These are phyloP conservation scores for Erpornis zantholeuca DNA, from an alignment of 2,113 vertebrate species.

Conservation along the genomic window DNA sequence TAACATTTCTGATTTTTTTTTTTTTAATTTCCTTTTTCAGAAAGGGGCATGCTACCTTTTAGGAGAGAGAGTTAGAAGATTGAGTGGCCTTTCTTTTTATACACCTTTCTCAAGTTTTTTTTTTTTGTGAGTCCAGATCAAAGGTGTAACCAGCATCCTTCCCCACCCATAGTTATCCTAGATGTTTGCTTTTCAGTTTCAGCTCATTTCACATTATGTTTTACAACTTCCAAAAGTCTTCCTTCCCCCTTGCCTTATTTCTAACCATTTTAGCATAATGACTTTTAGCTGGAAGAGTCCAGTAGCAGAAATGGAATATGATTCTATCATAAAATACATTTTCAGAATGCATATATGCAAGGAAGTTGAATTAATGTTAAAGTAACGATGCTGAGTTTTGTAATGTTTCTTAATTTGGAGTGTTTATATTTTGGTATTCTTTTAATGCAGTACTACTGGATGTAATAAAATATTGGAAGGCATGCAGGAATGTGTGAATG, in stretches of 20 bases:
- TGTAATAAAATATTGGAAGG: neutral
- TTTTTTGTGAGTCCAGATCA: neutral
- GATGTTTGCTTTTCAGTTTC: neutral
- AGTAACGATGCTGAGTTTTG: rapidly evolving
- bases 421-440: neutral
- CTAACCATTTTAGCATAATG: neutral
- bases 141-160: neutral
- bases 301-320: neutral
- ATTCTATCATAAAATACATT: neutral
- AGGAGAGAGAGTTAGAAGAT: neutral
- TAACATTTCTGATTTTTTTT: rapidly evolving
- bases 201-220: neutral
- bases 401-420: neutral
- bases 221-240: neutral
- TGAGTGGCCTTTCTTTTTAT: rapidly evolving
- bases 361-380: neutral
- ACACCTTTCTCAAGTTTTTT: rapidly evolving
- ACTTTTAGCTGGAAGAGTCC: neutral
- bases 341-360: neutral
- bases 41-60: rapidly evolving
- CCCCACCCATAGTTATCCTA: neutral
- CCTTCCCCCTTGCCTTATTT: neutral
- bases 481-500: neutral
- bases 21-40: neutral
- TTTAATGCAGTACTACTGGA: neutral